Base-by-base conservation (phyloP, 1,140 invertebrate species). In the Anagrus nilaparvatae region DNA sequence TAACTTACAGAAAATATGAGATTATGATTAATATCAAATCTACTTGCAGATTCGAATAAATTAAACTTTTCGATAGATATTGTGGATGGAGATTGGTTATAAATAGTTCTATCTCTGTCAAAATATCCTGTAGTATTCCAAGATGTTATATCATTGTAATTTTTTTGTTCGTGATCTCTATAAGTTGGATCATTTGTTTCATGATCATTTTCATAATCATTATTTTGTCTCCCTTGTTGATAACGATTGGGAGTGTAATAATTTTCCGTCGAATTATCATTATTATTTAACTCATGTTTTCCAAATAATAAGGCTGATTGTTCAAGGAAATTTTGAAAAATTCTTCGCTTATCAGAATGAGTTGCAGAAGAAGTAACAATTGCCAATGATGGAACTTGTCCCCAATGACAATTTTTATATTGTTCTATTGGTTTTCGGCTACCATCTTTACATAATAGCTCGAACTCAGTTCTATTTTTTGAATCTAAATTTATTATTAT, bases 381-480 rank as follows among this genome's bases (percentile, higher is more conserved):
- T 5, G 90, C 86, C 63, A 94, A 81, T 1, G 88, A 81, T 0
- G 91, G 89, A 5, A 92, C 79, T 36, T 63, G 60, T 5, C 91
- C 91, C 82, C 92, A 89, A 60, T 93, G 82, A 58, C 92, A 97
- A n/a, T 63, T 59, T 12, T 70, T 63, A 67, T 82, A 94, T 24
- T 88, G 76, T 13, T 77, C 75, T 2, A 94, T 62, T 1, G 78
- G 57, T 24, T 64, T 71, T 2, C 84, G 73, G 7, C 71, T 74
- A 2, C 90, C 90, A 68, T 95, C 86, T 3, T 71, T 75, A 68
- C 94, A 97, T 0, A 98, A 64, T 14, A 98, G 61, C 56, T 92
- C 81, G 63, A 92, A 96, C 16, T 79, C 67, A 20, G 82, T 74
- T 23, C 77, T 76, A n/a, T 48, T 50, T 34, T 48, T 28, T 36